A percentile compares a stretch with the other conserved stretches of the same genome.
Conservation (phyloP, 2,797 vertebrate species). For the Phataginus tetradactyla region DNA sequence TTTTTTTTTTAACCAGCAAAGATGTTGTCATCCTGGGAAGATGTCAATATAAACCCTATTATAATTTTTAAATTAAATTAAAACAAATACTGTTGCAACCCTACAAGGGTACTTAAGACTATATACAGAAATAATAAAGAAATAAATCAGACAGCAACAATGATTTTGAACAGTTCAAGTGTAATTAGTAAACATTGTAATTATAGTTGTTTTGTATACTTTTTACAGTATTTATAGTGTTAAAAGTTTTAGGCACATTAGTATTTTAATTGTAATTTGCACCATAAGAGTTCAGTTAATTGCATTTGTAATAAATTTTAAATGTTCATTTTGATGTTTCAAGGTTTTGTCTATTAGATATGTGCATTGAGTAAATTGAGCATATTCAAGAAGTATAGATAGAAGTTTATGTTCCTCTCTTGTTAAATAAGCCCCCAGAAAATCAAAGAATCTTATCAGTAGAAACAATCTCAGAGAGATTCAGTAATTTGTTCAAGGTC, state of each 20-base stretch:
- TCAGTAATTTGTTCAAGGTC: not conserved
- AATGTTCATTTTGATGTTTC: not conserved
- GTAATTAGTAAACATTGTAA: not conserved
- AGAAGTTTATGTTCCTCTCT: not conserved
- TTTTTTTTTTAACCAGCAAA: not conserved
- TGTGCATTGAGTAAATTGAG: not conserved
- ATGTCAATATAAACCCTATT: not conserved
- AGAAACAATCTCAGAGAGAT: not conserved
- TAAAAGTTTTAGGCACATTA: not conserved
- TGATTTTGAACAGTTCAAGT: not conserved
- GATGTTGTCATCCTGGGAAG: not conserved
- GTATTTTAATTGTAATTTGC: not conserved
- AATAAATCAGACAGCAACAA: not conserved
- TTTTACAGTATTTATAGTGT: not conserved
- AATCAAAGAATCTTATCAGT: not conserved
- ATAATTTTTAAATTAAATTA: not conserved
- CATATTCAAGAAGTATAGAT: not conserved
- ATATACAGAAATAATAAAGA: not conserved
- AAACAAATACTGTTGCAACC: not conserved
- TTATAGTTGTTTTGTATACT: not conserved
- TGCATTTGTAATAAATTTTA: not conserved
- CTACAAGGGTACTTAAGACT: not conserved
- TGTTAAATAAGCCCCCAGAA: not conserved
- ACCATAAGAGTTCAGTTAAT: not conserved
- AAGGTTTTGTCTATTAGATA: not conserved